Evolutionary conservation across 2,113 vertebrate genomes (phyloP), one percentile per base, ranked within the genome.

Genomic region (Pseudorectes ferrugineus): DNA sequence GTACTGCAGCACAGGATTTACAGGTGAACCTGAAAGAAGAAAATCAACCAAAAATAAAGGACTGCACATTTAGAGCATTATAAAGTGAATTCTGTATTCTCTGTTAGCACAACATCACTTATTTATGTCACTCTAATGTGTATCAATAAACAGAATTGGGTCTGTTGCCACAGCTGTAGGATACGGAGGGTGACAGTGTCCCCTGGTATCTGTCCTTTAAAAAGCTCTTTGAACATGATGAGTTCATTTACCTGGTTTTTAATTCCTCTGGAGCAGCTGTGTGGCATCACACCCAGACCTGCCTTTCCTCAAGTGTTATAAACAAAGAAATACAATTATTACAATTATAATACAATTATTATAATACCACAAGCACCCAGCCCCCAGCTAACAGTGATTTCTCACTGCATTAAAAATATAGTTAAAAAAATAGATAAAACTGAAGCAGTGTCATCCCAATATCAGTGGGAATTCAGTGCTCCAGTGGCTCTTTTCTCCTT

Each of bases 401-500:
- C 33, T 19, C 36, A 8, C 14, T 29, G 12, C 33, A 29, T 6
- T 45, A 21, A 63, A 88, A 49, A 35, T 1, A 19, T 0, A 10
- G 9, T 10, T 5, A 1, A n/a, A 22, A 11, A 46, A 38, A 0
- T 1, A 8, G 7, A 2, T 40, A 14, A 49, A 65, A 22, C 21
- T 10, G 15, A 12, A 77, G 57, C 33, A 28, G 7, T 7, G 11
- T 7, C 59, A 31, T n/a, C 14, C n/a, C 5, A 3, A 1, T 9
- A 11, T 6, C 55, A 13, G 7, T 3, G 25, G n/a, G 24, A 80
- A 2, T 28, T 77, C 59, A 52, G 31, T 3, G 12, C 5, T 80
- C 23, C n/a, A 38, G 12, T 3, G 23, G 40, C 14, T 55, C n/a
- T 48, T 74, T n/a, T 10, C 5, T 55, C 19, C 58, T 55, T 72